Conservation (phyloP, 2,113 vertebrate genomes). For the Scomber scombrus region DNA sequence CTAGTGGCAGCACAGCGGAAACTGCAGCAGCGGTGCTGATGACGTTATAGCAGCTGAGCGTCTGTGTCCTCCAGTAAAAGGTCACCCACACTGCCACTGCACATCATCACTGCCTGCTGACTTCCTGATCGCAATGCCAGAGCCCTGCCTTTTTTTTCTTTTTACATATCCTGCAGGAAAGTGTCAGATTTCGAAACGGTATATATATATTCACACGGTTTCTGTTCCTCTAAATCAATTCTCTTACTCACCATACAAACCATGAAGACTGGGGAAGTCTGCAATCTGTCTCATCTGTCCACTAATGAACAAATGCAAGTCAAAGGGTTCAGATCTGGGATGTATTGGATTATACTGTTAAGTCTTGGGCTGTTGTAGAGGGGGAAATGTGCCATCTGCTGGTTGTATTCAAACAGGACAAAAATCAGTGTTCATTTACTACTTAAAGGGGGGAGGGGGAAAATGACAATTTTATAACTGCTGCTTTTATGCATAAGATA, state of each 20-base stretch:
- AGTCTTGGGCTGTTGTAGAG: neutral
- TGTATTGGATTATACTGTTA: neutral
- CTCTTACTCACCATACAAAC: slow-evolving; percentile 7
- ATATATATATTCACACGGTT: neutral
- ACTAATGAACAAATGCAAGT: neutral
- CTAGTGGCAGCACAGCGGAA: slow-evolving; percentile 45
- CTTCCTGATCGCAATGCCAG: slow-evolving; percentile 63
- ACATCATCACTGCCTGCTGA: slow-evolving; percentile 72
- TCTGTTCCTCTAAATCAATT: slow-evolving; percentile 18
- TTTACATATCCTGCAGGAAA: slow-evolving; percentile 43
- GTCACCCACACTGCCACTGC: slow-evolving; percentile 76
- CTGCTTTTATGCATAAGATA: neutral
- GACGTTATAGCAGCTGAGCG: slow-evolving; percentile 72
- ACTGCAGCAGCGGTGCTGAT: slow-evolving; percentile 48
- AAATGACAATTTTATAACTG: slow-evolving; percentile 1
- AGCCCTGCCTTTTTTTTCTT: slow-evolving; percentile 45
- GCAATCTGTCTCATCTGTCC: neutral
- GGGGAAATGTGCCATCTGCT: slow-evolving; percentile 67
- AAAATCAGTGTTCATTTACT: slow-evolving; percentile 19
- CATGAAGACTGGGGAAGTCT: neutral
- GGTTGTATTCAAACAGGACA: slow-evolving; percentile 27
- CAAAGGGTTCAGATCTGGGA: neutral
- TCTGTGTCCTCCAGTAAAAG: slow-evolving; percentile 77
- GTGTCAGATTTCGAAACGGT: slow-evolving; percentile 55
- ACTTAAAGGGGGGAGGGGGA: neutral